Percentiles rank a stretch among this genome's conserved stretches.
Conservation (phyloP, 2,888 invertebrate species). For the Conops quadrifasciatus region DNA sequence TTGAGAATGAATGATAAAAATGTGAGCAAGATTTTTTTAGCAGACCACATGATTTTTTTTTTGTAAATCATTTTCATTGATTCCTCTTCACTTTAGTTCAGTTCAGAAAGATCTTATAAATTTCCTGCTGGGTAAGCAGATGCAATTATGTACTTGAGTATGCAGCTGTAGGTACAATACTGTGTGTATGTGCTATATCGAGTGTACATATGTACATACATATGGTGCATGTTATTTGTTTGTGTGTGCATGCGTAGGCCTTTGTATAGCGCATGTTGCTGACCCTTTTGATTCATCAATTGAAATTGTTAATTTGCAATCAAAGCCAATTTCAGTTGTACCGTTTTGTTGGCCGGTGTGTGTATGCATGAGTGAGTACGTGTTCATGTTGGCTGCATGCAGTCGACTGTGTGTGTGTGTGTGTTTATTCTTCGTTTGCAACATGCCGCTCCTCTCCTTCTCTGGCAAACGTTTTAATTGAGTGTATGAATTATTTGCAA, state of each 20-base stretch:
- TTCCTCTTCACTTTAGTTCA: too few species aligned
- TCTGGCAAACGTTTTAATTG: slow-evolving; percentile 16
- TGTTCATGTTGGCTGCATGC: background rate
- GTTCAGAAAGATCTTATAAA: too few species aligned
- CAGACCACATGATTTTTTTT: too few species aligned
- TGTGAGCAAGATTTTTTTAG: too few species aligned
- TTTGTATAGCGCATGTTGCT: slow-evolving; percentile 34
- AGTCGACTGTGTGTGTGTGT: background rate
- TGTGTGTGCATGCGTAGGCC: slow-evolving; percentile 27
- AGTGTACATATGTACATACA: slow-evolving; percentile 41
- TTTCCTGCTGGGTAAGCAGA: background rate
- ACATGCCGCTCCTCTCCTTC: too few species aligned
- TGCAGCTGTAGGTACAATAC: too few species aligned
- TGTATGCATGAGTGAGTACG: background rate
- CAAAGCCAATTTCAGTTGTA: slow-evolving; percentile 49
- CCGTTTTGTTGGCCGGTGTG: background rate
- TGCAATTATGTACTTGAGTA: slow-evolving; percentile 23
- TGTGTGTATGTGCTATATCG: slow-evolving; percentile 51
- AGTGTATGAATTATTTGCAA: slow-evolving; percentile 25
- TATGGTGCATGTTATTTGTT: slow-evolving; percentile 34
- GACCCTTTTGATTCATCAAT: slow-evolving; percentile 54
- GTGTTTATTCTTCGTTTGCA: background rate
- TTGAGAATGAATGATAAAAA: too few species aligned
- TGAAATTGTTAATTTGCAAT: slow-evolving; percentile 56
- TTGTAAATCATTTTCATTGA: too few species aligned